Evolutionary conservation across 2,113 vertebrate genomes (phyloP).

Genomic region (Mormyrus iriodes): DNA sequence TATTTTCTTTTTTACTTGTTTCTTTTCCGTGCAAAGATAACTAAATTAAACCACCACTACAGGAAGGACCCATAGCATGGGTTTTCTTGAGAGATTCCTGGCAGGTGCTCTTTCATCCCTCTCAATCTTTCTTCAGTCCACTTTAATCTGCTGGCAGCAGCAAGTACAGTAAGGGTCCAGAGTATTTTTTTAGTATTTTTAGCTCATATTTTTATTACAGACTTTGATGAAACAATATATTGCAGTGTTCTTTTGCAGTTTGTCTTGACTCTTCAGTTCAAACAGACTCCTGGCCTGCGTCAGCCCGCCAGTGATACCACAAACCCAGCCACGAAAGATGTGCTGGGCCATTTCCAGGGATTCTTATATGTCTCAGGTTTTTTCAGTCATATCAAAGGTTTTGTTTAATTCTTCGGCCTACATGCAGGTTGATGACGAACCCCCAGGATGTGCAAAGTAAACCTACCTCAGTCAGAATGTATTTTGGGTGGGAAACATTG

Average conservation of each 20-base stretch:
- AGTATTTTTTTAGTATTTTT: constrained; percentile 12
- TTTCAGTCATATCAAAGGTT: constrained; percentile 44
- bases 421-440: constrained; percentile 40
- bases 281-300: not conserved
- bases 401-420: constrained; percentile 37
- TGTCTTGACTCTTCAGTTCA: not conserved
- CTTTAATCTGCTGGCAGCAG: constrained; percentile 9
- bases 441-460: constrained; percentile 47
- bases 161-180: not conserved
- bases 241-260: constrained; percentile 5
- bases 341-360: constrained; percentile 22
- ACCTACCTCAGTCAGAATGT: constrained; percentile 85
- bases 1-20: constrained; percentile 50
- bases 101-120: not conserved
- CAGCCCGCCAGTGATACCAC: not conserved
- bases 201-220: not conserved
- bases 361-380: constrained; percentile 60
- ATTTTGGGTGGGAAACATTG: constrained; percentile 71
- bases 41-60: not conserved
- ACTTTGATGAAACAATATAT: not conserved
- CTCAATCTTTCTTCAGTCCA: not conserved
- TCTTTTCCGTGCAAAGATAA: not conserved
- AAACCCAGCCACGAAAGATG: not conserved
- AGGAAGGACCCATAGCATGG: not conserved
- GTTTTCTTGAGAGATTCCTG: not conserved